Base-by-base conservation (phyloP, 2,888 invertebrate species). In the Ectemnius continuus region DNA sequence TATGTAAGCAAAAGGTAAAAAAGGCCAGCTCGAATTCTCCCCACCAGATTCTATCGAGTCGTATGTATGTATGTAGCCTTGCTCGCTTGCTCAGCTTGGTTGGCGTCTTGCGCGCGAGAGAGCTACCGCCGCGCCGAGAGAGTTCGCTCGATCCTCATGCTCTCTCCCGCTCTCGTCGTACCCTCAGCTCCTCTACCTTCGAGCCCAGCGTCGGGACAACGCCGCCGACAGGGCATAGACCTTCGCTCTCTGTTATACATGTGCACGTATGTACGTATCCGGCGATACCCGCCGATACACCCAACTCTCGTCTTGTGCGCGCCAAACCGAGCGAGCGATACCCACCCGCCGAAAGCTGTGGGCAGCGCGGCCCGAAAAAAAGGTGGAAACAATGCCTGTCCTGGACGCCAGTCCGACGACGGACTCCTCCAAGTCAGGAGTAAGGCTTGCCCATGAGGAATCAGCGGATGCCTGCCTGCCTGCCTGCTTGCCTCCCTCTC, bases 201-300 rank as follows among this genome's bases (percentile, higher is more conserved):
- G 56, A 68, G 62, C 47, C 71, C 74, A 67, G 79, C 73, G 71
- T 73, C 76, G 69, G 73, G 71, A 68, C 70, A 67, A 67, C 84
- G 85, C 36, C 36, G 82, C 85, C 52, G 85, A 84, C 87, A 84
- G 87, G 87, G 86, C 87, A 85, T 87, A 87, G 88, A 88, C 88
- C 88, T 84, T 78, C 80, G 75, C 36, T 36, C 76, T 82, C 82
- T 79, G 80, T 80, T 78, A 66, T 66, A 69, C 52, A 65, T 75
- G 45, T 66, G 52, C 63, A 70, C 63, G 75, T 72, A 62, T 65
- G 78, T 83, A 79, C 78, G 78, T 67, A 76, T 80, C 75, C 84
- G 78, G 80, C 84, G 80, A 81, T 84, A 80, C 80, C 76, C 78
- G 81, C 79, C 76, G 36, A 36, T 36, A 36, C 36, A 36, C 36